phyloP scores from a whole-genome alignment of 2,113 vertebrate genomes.

The Genyomyrus donnyi region DNA sequence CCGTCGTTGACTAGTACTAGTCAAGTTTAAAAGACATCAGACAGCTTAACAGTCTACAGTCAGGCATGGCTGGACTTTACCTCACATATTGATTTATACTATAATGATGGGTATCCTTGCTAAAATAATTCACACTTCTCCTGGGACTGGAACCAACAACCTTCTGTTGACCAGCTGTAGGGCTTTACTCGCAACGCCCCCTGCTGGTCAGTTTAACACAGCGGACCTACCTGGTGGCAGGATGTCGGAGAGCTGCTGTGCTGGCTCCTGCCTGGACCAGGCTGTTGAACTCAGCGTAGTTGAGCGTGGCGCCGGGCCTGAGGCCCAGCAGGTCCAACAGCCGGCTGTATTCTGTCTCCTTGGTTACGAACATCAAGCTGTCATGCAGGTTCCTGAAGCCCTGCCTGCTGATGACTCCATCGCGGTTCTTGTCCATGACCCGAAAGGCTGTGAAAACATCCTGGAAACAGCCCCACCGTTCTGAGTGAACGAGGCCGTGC shows the following conservation, averaged over 20 bases:
- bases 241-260: background rate
- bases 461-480: conserved; percentile 37
- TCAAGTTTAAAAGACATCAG: background rate
- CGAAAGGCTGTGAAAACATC: conserved; percentile 57
- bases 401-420: conserved; percentile 43
- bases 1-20: background rate
- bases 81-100: background rate
- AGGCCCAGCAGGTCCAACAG: conserved; percentile 53
- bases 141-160: background rate
- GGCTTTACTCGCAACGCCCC: background rate
- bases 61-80: background rate
- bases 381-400: conserved; percentile 46
- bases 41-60: background rate
- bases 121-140: background rate
- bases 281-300: conserved; percentile 51
- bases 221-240: conserved; percentile 29
- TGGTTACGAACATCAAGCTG: conserved; percentile 47
- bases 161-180: background rate
- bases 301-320: conserved; percentile 36
- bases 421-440: conserved; percentile 51
- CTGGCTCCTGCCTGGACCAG: conserved; percentile 38
- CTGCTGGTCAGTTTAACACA: background rate
- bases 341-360: conserved; percentile 43
- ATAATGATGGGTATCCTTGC: background rate
- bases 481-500: background rate